Evolutionary conservation across 2,797 vertebrate genomes (phyloP).

Genomic region (Helostoma temminkii): DNA sequence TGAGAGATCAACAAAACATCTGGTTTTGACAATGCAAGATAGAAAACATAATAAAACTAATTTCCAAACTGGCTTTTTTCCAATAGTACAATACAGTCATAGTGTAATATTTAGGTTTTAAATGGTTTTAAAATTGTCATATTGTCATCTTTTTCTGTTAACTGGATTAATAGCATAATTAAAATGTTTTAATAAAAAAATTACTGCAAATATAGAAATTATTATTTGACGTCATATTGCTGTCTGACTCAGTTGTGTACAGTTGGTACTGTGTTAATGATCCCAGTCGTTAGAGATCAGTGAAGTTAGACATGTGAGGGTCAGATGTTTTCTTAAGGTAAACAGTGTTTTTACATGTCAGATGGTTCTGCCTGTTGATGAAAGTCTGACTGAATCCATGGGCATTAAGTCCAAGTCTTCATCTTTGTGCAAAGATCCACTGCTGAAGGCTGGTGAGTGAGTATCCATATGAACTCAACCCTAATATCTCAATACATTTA

Average conservation of each 20-base stretch:
- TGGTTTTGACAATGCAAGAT: neutral
- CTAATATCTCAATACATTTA: neutral
- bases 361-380: constrained; percentile 97
- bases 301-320: no score
- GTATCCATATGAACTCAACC: neutral
- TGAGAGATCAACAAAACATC: constrained; percentile 66
- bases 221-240: neutral
- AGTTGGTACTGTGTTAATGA: neutral
- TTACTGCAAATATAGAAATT: neutral
- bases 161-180: no score
- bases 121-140: no score
- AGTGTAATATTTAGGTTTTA: no score
- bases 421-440: constrained; percentile 93
- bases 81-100: no score
- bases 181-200: neutral
- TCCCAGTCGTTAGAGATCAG: neutral
- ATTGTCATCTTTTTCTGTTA: neutral
- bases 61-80: no score
- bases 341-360: constrained; percentile 56
- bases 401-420: constrained; percentile 94
- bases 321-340: neutral
- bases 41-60: neutral
- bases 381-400: constrained; percentile 95
- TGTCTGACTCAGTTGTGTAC: no score
- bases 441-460: constrained; percentile 93